Conservation (phyloP, 2,888 invertebrate genomes). For the Plagodis pulveraria region DNA sequence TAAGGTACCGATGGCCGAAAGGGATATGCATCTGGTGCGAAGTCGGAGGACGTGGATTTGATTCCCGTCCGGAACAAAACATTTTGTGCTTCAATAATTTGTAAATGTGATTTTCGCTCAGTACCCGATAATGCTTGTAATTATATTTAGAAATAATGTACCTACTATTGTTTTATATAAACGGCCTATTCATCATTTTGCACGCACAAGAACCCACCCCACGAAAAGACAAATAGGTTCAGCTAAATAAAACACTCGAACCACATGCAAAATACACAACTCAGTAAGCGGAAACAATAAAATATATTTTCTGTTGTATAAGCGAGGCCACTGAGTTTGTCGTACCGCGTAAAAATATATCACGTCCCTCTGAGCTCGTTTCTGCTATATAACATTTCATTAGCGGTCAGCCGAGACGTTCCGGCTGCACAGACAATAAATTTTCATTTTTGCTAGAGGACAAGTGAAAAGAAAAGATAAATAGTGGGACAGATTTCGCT, state of each 20-base stretch:
- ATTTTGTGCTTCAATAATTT: too few species aligned
- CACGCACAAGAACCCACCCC: constrained; percentile 15
- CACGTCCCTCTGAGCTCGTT: constrained; percentile 45
- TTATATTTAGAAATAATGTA: too few species aligned
- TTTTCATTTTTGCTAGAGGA: constrained; percentile 78
- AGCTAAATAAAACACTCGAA: constrained; percentile 25
- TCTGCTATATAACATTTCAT: constrained; percentile 73
- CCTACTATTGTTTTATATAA: too few species aligned
- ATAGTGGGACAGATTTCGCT: constrained; percentile 53
- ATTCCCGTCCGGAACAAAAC: too few species aligned
- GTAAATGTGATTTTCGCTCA: too few species aligned
- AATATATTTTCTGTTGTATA: constrained; percentile 34
- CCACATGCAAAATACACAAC: constrained; percentile 31
- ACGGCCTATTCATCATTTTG: too few species aligned
- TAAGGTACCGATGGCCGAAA: too few species aligned
- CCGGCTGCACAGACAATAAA: constrained; percentile 73
- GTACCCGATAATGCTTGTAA: too few species aligned
- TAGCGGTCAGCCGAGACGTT: constrained; percentile 69
- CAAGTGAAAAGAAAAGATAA: constrained; percentile 79
- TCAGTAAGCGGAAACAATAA: constrained; percentile 37
- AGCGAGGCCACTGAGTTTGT: constrained; percentile 42
- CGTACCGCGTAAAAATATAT: constrained; percentile 53
- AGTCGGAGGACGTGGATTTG: too few species aligned
- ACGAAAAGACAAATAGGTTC: constrained; percentile 21
- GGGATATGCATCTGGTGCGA: too few species aligned